A percentile compares a stretch with the other conserved stretches of the same genome.
Evolutionary conservation across 2,888 invertebrate species (phyloP).

Genomic region (Dicyrtomina minuta): DNA sequence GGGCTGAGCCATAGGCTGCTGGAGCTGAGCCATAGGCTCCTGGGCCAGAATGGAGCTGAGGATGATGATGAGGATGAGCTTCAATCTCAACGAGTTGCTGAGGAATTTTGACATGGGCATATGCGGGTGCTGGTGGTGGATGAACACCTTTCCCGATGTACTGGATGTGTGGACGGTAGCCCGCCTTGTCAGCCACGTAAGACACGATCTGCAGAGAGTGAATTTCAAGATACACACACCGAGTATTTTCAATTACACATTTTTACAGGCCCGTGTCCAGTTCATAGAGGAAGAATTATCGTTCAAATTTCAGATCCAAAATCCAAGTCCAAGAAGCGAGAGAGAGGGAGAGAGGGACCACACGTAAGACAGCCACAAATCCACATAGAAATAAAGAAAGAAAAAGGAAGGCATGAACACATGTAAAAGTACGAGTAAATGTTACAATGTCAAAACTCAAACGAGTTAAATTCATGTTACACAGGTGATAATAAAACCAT

Average conservation of each 20-base stretch:
- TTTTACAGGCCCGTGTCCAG: constrained; percentile 21
- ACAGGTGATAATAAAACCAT: neutral
- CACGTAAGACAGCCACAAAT: too few relatives aligned
- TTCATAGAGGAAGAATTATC: constrained; percentile 1
- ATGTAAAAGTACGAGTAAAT: too few relatives aligned
- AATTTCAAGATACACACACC: too few relatives aligned
- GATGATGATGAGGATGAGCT: constrained; percentile 21
- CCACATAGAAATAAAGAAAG: too few relatives aligned
- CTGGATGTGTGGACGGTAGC: constrained; percentile 50
- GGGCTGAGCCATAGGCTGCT: too few relatives aligned
- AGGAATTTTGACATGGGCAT: constrained; percentile 49
- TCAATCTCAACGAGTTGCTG: constrained; percentile 10
- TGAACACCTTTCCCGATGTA: constrained; percentile 52
- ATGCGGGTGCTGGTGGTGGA: constrained; percentile 51
- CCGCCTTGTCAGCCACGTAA: constrained; percentile 50
- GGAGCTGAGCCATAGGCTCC: too few relatives aligned
- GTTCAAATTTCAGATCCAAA: neutral
- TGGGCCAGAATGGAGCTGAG: too few relatives aligned
- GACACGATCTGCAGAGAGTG: constrained; percentile 46
- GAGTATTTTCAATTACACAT: too few relatives aligned
- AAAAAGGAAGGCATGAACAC: too few relatives aligned
- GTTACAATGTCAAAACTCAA: neutral
- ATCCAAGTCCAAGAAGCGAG: neutral
- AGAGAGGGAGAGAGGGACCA: neutral
- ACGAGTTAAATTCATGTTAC: neutral